Evolutionary conservation across 2,797 vertebrate genomes (phyloP).

Genomic region (Sorex maritimensis): DNA sequence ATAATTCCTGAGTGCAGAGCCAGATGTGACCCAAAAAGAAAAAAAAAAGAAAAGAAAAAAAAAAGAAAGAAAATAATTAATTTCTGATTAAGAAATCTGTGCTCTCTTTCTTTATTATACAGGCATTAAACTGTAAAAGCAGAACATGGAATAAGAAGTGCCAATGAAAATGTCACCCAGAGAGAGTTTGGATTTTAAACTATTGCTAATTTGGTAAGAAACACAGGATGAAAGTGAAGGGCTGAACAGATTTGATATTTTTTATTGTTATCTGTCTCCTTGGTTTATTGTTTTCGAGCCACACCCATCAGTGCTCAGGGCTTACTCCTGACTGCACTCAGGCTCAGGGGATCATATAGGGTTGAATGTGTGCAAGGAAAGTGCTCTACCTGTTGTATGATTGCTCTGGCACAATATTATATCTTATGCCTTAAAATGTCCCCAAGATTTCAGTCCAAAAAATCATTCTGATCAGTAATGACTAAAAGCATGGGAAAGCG

Average conservation of each 20-base stretch:
- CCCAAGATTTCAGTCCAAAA: conserved; percentile 47
- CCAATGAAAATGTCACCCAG: conserved; percentile 76
- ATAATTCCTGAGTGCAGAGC: no score
- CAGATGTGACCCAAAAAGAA: no score
- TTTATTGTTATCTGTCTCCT: no score
- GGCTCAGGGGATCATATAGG: no score
- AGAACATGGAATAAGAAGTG: conserved; percentile 63
- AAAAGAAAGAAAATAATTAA: conserved; percentile 19
- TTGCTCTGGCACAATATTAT: not conserved
- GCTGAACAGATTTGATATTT: not conserved
- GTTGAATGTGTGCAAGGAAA: no score
- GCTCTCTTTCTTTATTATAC: conserved; percentile 52
- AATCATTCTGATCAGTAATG: conserved; percentile 61
- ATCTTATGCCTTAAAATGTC: conserved; percentile 59
- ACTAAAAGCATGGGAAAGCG: conserved; percentile 70
- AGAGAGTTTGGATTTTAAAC: conserved; percentile 71
- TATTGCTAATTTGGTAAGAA: conserved; percentile 48
- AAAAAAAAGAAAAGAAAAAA: no score
- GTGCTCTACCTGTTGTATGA: no score
- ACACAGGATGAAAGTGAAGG: not conserved
- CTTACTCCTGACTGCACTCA: no score
- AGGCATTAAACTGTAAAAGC: conserved; percentile 74
- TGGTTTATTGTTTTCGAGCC: no score
- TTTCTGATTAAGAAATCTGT: conserved; percentile 52
- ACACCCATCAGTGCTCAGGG: no score